These are phyloP conservation scores for Rhabdornis inornatus DNA, from an alignment of 2,113 vertebrate species.

Conservation along the genomic window DNA sequence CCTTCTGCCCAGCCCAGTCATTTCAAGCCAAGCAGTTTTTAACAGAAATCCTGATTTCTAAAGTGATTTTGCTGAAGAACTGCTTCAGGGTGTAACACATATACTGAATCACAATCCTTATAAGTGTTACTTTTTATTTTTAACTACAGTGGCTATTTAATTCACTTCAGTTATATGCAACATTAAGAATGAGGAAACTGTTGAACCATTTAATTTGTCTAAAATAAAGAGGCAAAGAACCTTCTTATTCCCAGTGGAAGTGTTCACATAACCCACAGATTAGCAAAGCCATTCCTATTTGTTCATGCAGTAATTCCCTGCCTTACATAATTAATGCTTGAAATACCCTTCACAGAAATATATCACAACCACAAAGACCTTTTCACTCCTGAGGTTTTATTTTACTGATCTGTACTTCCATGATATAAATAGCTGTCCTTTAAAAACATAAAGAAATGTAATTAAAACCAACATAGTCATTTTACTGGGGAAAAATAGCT, in stretches of 20 bases:
- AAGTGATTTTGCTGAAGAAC: background rate
- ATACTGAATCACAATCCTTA: background rate
- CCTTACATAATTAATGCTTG: background rate
- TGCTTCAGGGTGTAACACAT: background rate
- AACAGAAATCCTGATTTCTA: background rate
- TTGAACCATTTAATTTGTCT: constrained; percentile 5
- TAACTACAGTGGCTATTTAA: constrained; percentile 17
- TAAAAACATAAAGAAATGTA: background rate
- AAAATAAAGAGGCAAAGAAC: constrained; percentile 29
- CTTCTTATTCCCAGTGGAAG: constrained; percentile 5
- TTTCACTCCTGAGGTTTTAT: background rate
- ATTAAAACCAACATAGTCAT: background rate
- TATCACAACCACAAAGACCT: background rate
- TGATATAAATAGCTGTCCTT: background rate
- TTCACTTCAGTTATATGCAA: constrained; percentile 39
- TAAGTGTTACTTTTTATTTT: constrained; percentile 3
- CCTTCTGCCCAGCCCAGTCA: background rate
- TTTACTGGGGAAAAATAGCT: background rate
- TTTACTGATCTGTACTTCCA: background rate
- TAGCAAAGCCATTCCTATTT: background rate
- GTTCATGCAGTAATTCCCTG: background rate
- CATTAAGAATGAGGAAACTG: constrained; percentile 18
- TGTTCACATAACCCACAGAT: background rate
- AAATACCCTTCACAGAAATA: background rate
- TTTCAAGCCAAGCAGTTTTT: background rate